phyloP scores from a whole-genome alignment of 2,797 vertebrate species.

The Okamejei kenojei region DNA sequence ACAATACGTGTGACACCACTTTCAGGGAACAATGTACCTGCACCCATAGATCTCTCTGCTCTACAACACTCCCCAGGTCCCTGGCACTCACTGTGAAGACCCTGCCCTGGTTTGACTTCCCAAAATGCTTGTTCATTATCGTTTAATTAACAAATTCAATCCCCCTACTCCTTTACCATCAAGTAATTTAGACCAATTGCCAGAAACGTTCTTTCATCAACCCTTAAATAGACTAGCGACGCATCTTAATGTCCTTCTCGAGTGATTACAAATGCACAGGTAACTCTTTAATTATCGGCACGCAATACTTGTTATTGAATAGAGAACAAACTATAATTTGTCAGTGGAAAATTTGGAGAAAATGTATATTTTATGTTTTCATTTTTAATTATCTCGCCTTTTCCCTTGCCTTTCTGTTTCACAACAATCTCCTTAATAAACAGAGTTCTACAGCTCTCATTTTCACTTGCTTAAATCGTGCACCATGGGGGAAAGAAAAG shows the following conservation, averaged over 20 bases:
- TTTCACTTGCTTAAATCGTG: neutral
- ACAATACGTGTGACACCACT: too few species aligned
- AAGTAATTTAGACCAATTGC: neutral
- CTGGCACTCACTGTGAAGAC: too few species aligned
- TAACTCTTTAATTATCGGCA: neutral
- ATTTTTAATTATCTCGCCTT: neutral
- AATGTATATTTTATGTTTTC: neutral
- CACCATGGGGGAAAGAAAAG: constrained; percentile 27
- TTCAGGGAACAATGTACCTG: too few species aligned
- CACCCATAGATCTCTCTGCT: too few species aligned
- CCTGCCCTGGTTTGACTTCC: too few species aligned
- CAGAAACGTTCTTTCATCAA: neutral
- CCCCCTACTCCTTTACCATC: neutral
- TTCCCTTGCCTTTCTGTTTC: neutral
- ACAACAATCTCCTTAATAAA: neutral
- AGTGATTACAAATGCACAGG: neutral
- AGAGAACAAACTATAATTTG: neutral
- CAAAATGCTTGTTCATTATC: too few species aligned
- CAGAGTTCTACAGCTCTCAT: neutral
- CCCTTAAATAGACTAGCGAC: neutral
- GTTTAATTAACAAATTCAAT: neutral
- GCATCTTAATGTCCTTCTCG: neutral
- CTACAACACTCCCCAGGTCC: too few species aligned
- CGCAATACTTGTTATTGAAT: neutral
- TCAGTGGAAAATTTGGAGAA: neutral